Conservation (phyloP, 2,888 invertebrate species). For the Trachelus iudaicus region DNA sequence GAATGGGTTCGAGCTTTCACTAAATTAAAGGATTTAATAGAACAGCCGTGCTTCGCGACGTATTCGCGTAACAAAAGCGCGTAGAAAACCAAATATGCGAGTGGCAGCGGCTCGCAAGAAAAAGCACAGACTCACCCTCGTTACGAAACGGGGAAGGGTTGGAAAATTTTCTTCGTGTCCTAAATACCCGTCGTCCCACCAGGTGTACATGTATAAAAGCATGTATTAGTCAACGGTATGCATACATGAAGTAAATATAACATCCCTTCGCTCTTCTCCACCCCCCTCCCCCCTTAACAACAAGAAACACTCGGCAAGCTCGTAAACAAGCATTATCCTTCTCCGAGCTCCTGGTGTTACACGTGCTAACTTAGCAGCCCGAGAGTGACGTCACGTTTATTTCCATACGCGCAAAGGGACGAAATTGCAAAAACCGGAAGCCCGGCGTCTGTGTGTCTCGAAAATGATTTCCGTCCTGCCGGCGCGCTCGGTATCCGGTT, state of each 20-base stretch:
- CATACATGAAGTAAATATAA: not conserved
- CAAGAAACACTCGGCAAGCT: not conserved
- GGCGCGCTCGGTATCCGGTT: not conserved
- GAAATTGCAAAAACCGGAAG: constrained; percentile 6
- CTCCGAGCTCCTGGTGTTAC: not conserved
- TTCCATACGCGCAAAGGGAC: not conserved
- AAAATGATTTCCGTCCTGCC: not conserved
- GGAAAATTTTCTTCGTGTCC: not conserved
- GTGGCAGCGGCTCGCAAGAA: not conserved
- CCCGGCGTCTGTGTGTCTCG: not conserved
- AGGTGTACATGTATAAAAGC: too few relatives aligned
- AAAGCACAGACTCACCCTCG: not conserved
- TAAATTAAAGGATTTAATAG: constrained; percentile 41
- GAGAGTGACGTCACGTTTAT: not conserved
- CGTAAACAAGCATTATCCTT: not conserved
- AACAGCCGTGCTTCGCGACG: not conserved
- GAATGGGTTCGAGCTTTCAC: constrained; percentile 23
- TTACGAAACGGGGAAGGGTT: not conserved
- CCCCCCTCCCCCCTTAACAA: not conserved
- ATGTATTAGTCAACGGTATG: too few relatives aligned
- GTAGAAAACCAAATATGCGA: not conserved
- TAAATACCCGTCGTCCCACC: not conserved
- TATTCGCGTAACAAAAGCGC: not conserved
- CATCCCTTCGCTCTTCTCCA: too few relatives aligned
- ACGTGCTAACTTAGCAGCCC: not conserved